A percentile compares a stretch with the other conserved stretches of the same genome.
Evolutionary conservation across 2,113 vertebrate genomes (phyloP).

Genomic region (Orthonyx spaldingii): DNA sequence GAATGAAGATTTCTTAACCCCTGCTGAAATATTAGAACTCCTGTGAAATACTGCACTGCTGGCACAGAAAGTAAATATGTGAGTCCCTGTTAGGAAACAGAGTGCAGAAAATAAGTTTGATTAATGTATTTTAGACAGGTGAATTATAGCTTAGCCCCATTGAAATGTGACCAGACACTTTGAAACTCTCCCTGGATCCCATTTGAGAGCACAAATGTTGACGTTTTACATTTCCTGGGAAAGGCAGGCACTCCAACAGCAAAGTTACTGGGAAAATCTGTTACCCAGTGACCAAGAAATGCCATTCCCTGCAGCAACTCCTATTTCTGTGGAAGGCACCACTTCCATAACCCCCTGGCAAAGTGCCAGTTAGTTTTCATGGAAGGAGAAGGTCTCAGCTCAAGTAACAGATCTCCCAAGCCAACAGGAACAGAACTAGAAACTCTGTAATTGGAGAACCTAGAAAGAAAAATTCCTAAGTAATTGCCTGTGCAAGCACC

Average conservation of each 20-base stretch:
- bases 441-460: background rate
- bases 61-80: conserved; percentile 16
- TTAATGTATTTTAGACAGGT: conserved; percentile 6
- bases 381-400: background rate
- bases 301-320: background rate
- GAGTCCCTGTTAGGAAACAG: conserved; percentile 13
- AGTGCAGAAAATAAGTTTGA: conserved; percentile 25
- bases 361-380: background rate
- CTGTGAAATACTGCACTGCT: conserved; percentile 15
- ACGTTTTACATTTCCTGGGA: conserved; percentile 17
- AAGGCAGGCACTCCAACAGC: background rate
- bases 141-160: background rate
- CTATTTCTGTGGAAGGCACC: background rate
- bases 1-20: background rate
- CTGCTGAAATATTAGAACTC: conserved; percentile 37
- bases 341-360: background rate
- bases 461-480: background rate
- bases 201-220: background rate
- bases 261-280: background rate
- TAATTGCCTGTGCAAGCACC: background rate
- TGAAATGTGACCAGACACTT: conserved; percentile 52
- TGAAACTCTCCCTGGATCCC: background rate
- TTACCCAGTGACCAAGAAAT: background rate
- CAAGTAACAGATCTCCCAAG: background rate
- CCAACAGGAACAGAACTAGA: background rate